A percentile compares a stretch with the other conserved stretches of the same genome.
Evolutionary conservation across 1,140 invertebrate genomes (phyloP).

Genomic region (Belonocnema kinseyi): DNA sequence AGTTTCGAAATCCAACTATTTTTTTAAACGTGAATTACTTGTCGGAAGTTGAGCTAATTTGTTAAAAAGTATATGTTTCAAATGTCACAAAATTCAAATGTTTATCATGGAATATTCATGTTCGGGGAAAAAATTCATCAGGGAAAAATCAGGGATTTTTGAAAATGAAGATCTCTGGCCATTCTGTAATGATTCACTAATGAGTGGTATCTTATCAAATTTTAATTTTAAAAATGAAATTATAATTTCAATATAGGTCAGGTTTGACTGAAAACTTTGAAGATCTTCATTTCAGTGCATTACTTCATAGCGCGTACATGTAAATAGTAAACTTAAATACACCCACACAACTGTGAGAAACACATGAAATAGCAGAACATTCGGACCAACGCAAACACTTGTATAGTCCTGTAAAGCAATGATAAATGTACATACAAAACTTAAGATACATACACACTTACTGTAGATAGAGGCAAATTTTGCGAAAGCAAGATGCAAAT

Average conservation of each 20-base stretch:
- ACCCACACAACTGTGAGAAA: neutral
- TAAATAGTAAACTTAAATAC: slow-evolving; percentile 25
- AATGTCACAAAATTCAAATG: too few relatives aligned
- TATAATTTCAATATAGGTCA: neutral
- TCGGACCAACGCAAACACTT: slow-evolving; percentile 14
- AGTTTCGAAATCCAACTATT: too few relatives aligned
- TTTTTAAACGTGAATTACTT: too few relatives aligned
- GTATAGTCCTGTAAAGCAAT: slow-evolving; percentile 16
- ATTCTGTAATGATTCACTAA: too few relatives aligned
- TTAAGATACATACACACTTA: neutral
- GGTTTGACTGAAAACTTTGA: slow-evolving; percentile 1
- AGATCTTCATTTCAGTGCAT: slow-evolving; percentile 28
- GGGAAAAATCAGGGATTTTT: too few relatives aligned
- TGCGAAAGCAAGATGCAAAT: slow-evolving; percentile 35
- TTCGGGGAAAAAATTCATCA: too few relatives aligned
- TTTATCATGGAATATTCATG: too few relatives aligned
- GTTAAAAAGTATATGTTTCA: too few relatives aligned
- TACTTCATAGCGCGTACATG: slow-evolving; percentile 21
- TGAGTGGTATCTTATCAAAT: too few relatives aligned
- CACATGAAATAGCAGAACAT: slow-evolving; percentile 1
- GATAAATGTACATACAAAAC: neutral
- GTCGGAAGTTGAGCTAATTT: too few relatives aligned
- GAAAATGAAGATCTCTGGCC: too few relatives aligned
- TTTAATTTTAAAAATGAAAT: too few relatives aligned
- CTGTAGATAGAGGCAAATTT: slow-evolving; percentile 16